phyloP scores from a whole-genome alignment of 1,140 invertebrate genomes.

The Trypoxylus dichotomus region DNA sequence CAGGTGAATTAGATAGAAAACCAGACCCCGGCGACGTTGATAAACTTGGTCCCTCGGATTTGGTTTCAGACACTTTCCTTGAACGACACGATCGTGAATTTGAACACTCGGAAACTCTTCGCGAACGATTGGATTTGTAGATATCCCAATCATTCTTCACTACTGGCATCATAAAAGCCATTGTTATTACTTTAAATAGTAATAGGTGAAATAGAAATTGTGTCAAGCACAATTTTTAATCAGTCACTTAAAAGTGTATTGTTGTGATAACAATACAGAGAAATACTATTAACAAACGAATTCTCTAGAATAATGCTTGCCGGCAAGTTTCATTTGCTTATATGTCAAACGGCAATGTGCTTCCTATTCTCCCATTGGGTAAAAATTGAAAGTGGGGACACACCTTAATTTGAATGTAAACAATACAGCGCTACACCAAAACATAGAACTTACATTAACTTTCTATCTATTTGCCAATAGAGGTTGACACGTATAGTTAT shows the following conservation, averaged over 20 bases:
- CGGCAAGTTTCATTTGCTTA: slow-evolving; percentile 33
- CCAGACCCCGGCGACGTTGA: slow-evolving; percentile 73
- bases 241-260: neutral
- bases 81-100: slow-evolving; percentile 65
- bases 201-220: neutral
- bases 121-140: slow-evolving; percentile 78
- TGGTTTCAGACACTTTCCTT: slow-evolving; percentile 79
- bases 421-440: slow-evolving; percentile 24
- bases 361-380: slow-evolving; percentile 25
- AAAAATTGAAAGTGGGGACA: slow-evolving; percentile 29
- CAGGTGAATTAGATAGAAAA: slow-evolving; percentile 58
- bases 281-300: neutral
- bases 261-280: neutral
- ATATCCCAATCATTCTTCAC: slow-evolving; percentile 92
- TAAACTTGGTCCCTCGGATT: slow-evolving; percentile 74
- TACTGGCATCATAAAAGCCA: slow-evolving; percentile 94
- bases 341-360: slow-evolving; percentile 32
- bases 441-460: neutral
- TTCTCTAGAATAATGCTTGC: slow-evolving; percentile 23
- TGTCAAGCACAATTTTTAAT: neutral
- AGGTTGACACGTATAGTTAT: neutral
- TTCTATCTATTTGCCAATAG: neutral
- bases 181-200: slow-evolving; percentile 48
- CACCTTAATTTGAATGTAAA: slow-evolving; percentile 4
- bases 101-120: slow-evolving; percentile 73